Evolutionary conservation across 2,888 invertebrate genomes (phyloP), one percentile per base, ranked within the genome.

Genomic region (Kryphioiulus occultus): DNA sequence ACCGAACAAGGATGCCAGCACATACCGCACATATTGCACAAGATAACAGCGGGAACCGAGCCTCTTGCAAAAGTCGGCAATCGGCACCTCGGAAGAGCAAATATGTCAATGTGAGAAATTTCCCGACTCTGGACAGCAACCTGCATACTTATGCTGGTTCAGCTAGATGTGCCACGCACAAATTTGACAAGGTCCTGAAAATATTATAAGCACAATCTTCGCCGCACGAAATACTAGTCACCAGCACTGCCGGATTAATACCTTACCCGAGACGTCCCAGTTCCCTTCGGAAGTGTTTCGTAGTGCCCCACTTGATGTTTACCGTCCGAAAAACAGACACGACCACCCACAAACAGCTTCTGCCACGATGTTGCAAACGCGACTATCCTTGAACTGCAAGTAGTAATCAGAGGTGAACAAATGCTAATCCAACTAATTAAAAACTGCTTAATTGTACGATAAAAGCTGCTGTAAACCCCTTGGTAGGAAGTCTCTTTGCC

Each of bases 321-420:
- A 22, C 59, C 59, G n/a, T 68, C 68, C 26, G 26, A 68, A 22
- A 26, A 68, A 68, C 26, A 22, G 68, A 68, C 26, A 68, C 68
- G 22, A 22, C 26, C 26, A 26, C 26, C 12, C n/a, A 53, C 19
- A 1, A n/a, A 53, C 17, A 5, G 53, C 68, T 26, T 68, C 68
- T 68, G 26, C 68, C 22, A 68, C 7, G 68, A 68, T 10, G 26
- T 19, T 68, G 68, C 68, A 12, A 26, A 10, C 68, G 68, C 68
- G 1, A 22, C 68, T 68, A 68, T 68, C 68, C 68, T 68, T 68
- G 68, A 68, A 68, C 68, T 68, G 68, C 26, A 68, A 68, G n/a
- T 68, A 26, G 19, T 10, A 68, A 68, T 22, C 68, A 68, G 68
- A 26, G 68, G 68, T 26, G 68, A 68, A 68, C 26, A 68, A 68